These are phyloP conservation scores for Drosophila willistoni DNA, from an alignment of 1,140 invertebrate genomes.

Conservation along the genomic window DNA sequence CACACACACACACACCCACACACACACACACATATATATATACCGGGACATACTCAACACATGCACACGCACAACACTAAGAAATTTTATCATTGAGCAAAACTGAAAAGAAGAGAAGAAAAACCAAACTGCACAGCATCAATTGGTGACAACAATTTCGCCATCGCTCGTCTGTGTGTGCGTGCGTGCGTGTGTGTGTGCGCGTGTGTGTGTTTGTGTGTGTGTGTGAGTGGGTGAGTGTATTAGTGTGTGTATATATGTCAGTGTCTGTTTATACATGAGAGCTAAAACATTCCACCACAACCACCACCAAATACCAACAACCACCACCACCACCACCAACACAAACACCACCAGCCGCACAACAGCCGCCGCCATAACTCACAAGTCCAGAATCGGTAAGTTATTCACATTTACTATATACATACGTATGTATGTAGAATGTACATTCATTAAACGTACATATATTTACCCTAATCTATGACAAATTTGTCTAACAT, in stretches of 20 bases:
- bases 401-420: background rate
- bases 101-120: background rate
- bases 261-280: background rate
- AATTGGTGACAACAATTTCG: constrained; percentile 4
- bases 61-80: background rate
- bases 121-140: background rate
- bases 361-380: background rate
- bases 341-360: background rate
- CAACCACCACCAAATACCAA: constrained; percentile 3
- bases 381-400: constrained; percentile 2
- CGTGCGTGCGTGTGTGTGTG: background rate
- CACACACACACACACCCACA: background rate
- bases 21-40: background rate
- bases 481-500: too few relatives aligned
- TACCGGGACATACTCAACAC: background rate
- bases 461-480: too few relatives aligned
- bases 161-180: background rate
- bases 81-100: background rate
- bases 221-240: background rate
- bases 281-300: constrained; percentile 11
- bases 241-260: background rate
- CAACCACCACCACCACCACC: background rate
- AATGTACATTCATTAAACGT: too few relatives aligned
- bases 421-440: too few relatives aligned
- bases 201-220: background rate